These are phyloP conservation scores for Balearica regulorum DNA, from an alignment of 2,797 vertebrate species.

Conservation along the genomic window DNA sequence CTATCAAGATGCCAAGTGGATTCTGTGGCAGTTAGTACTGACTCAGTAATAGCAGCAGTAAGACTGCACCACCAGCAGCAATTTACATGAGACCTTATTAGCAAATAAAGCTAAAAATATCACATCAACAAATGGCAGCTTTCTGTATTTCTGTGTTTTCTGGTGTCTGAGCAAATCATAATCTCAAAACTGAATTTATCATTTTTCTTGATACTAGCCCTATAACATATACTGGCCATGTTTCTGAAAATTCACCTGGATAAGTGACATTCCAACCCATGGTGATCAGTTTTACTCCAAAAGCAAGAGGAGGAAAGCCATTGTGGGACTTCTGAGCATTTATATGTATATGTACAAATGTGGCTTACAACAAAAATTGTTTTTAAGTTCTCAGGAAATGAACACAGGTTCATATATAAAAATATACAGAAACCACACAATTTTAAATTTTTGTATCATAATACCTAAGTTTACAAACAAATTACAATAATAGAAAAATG, in stretches of 20 bases:
- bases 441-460: neutral
- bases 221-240: neutral
- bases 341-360: neutral
- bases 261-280: neutral
- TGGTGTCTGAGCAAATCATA: neutral
- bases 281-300: neutral
- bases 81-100: neutral
- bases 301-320: neutral
- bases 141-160: neutral
- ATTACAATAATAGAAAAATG: neutral
- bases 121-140: neutral
- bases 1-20: neutral
- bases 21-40: neutral
- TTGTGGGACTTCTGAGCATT: neutral
- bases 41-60: neutral
- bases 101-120: neutral
- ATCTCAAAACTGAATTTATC: neutral
- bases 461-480: neutral
- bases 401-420: neutral
- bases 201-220: neutral
- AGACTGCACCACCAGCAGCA: neutral
- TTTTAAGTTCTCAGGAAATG: neutral
- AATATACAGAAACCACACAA: accelerated
- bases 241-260: neutral
- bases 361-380: neutral